Evolutionary conservation across 2,113 vertebrate species (phyloP).

Genomic region (Neolamprologus hecqui): DNA sequence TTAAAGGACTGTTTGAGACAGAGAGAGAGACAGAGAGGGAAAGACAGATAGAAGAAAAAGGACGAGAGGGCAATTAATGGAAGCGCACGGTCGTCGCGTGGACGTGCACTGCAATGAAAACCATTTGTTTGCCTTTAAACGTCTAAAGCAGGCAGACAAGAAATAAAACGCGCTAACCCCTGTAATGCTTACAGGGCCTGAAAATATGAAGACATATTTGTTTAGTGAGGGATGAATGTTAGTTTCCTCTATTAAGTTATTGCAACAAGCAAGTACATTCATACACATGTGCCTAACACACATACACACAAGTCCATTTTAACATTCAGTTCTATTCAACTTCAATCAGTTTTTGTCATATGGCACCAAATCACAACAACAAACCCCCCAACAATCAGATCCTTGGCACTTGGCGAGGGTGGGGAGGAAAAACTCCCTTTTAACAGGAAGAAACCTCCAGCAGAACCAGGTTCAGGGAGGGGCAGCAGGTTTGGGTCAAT

Average conservation of each 20-base stretch:
- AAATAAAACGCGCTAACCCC: background rate
- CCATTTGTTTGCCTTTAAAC: constrained; percentile 24
- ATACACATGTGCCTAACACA: background rate
- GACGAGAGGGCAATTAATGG: constrained; percentile 43
- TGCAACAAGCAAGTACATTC: background rate
- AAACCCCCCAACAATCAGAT: background rate
- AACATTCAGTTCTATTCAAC: background rate
- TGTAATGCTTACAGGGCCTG: background rate
- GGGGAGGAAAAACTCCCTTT: background rate
- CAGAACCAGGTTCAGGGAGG: background rate
- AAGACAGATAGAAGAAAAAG: constrained; percentile 28
- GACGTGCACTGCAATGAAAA: constrained; percentile 38
- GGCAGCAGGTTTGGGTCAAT: background rate
- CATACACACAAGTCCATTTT: background rate
- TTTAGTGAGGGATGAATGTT: constrained; percentile 1
- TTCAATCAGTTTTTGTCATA: background rate
- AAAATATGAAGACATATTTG: background rate
- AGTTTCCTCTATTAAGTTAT: background rate
- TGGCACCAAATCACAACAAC: background rate
- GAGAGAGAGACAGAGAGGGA: constrained; percentile 13
- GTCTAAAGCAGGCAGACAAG: constrained; percentile 20
- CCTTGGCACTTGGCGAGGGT: background rate
- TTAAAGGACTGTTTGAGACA: constrained; percentile 63
- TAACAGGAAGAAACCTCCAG: background rate
- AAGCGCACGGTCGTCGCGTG: background rate